Evolutionary conservation across 2,797 vertebrate genomes (phyloP), one percentile per base, ranked within the genome.

Genomic region (Alosa sapidissima): DNA sequence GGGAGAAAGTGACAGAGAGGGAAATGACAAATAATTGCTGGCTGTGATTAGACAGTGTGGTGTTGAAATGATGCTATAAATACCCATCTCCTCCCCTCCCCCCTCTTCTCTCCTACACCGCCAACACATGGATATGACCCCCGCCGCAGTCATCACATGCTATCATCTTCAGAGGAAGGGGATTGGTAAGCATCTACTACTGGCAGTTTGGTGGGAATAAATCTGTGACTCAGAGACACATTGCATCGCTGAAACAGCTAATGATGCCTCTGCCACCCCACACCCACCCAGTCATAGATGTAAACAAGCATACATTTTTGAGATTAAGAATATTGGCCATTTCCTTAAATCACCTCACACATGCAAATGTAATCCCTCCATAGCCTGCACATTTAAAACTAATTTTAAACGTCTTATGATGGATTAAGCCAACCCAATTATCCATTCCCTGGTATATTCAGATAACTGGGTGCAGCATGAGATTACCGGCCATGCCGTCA

Each of bases 61-160:
- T 87, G 87, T 87, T 54, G 68, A 86, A 45, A 72, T 24, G 55
- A 65, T 81, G 75, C 86, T 90, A 90, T 88, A 90, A 89, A 88
- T 88, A 91, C 51, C 68, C 41, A 72, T 62, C 83, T 81, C 21
- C 81, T 52, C 65, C 54, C 86, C 60, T 55, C 49, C 81, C 82
- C 83, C 78, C 54, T 52, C 55, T 19, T 16, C 65, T 10, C 21
- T 24, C 49, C 54, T 62, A 33, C 48, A 41, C 54, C 54, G 81
- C 48, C 41, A 83, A 82, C 86, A 84, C 87, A 83, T 84, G 87
- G 60, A 86, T 68, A 83, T 36, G 84, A 49, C 82, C 41, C 24
- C 65, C 8, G 10, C 13, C 28, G 82, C 83, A 51, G 83, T 85
- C 85, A 86, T 86, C 85, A 84, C 83, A 84, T 82, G 72, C 72